Evolutionary conservation across 2,888 invertebrate genomes (phyloP).

Genomic region (Galerucella calmariensis): DNA sequence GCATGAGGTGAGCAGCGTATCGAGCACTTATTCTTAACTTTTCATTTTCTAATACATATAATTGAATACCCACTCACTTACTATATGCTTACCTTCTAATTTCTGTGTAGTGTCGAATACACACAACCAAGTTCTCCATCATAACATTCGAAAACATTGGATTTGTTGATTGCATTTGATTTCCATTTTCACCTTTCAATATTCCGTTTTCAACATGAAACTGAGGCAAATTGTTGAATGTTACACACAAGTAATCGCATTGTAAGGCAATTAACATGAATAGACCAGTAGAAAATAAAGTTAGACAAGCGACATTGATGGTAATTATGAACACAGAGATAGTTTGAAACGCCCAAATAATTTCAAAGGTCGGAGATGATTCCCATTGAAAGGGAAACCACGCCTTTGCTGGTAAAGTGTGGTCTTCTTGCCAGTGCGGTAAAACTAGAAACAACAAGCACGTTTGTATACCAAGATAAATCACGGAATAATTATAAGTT

Average conservation of each 20-base stretch:
- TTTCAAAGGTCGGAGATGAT: slow-evolving; percentile 24
- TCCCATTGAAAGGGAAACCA: slow-evolving; percentile 39
- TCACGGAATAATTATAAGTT: slow-evolving; percentile 16
- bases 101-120: slow-evolving; percentile 36
- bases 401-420: slow-evolving; percentile 17
- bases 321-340: slow-evolving; percentile 23
- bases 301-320: slow-evolving; percentile 28
- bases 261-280: slow-evolving; percentile 39
- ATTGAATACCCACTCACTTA: too few species aligned
- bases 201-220: slow-evolving; percentile 27
- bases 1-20: too few species aligned
- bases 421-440: slow-evolving; percentile 19
- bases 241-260: slow-evolving; percentile 35
- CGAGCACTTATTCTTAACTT: too few species aligned
- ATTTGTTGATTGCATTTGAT: neutral
- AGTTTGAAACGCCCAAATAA: slow-evolving; percentile 35
- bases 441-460: slow-evolving; percentile 17
- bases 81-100: slow-evolving; percentile 31
- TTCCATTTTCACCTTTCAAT: neutral
- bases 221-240: slow-evolving; percentile 29
- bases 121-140: slow-evolving; percentile 34
- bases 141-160: slow-evolving; percentile 21
- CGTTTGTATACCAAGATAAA: slow-evolving; percentile 33
- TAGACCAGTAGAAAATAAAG: slow-evolving; percentile 32
- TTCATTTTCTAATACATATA: too few species aligned